phyloP scores from a whole-genome alignment of 2,888 invertebrate genomes.

The Dasysyrphus albostriatus region DNA sequence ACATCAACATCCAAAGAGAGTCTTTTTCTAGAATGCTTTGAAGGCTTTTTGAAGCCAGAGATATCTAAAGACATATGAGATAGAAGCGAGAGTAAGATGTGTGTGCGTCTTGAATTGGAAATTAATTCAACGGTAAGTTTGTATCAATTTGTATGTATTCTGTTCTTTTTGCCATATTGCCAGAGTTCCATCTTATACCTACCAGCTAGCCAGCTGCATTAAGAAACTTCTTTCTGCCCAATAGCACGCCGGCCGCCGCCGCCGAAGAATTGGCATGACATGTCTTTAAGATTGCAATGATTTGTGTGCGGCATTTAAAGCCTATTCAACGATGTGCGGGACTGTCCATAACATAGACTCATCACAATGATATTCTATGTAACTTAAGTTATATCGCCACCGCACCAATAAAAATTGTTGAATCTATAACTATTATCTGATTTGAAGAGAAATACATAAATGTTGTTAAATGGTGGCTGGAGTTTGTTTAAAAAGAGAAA shows the following conservation, averaged over 20 bases:
- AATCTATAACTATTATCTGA: slow-evolving; percentile 53
- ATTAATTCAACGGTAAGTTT: slow-evolving; percentile 76
- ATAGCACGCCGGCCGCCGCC: slow-evolving; percentile 27
- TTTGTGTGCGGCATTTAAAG: slow-evolving; percentile 73
- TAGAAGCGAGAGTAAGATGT: slow-evolving; percentile 36
- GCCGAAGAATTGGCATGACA: slow-evolving; percentile 64
- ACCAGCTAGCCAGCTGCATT: slow-evolving; percentile 7
- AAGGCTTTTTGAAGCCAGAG: slow-evolving; percentile 1
- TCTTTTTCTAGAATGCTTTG: slow-evolving; percentile 8
- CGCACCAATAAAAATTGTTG: slow-evolving; percentile 45
- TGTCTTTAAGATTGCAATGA: slow-evolving; percentile 64
- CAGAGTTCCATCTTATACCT: slow-evolving; percentile 20
- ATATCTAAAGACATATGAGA: slow-evolving; percentile 8
- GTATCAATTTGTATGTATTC: slow-evolving; percentile 48
- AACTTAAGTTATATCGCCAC: slow-evolving; percentile 18
- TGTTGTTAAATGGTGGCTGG: slow-evolving; percentile 46
- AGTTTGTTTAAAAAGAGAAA: slow-evolving; percentile 36
- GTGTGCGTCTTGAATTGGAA: slow-evolving; percentile 73
- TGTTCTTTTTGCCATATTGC: slow-evolving; percentile 32
- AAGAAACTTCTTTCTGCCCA: slow-evolving; percentile 20
- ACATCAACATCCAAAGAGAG: not conserved
- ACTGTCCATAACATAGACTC: slow-evolving; percentile 68
- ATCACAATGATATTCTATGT: slow-evolving; percentile 44
- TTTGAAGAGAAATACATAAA: not conserved
- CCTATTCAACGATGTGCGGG: slow-evolving; percentile 65